Conservation (phyloP, 2,888 invertebrate genomes). For the Melanophora roralis region DNA sequence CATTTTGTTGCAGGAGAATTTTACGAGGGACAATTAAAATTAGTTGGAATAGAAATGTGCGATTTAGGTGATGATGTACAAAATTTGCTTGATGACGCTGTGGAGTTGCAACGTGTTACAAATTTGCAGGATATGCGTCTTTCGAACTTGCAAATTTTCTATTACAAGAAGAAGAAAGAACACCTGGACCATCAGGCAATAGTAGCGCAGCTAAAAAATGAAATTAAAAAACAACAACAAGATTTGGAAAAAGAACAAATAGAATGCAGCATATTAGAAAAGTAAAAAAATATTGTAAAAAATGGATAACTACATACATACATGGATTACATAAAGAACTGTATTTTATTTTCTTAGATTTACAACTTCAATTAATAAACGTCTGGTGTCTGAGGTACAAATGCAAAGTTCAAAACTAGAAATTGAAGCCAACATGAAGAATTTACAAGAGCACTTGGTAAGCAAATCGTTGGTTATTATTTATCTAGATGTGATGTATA, state of each 20-base stretch:
- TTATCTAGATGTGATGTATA: too few relatives aligned
- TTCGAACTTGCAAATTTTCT: conserved; percentile 70
- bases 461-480: too few relatives aligned
- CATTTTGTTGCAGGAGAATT: conserved; percentile 66
- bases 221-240: conserved; percentile 65
- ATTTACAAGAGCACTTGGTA: conserved; percentile 67
- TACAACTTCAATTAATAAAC: conserved; percentile 64
- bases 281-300: conserved; percentile 60
- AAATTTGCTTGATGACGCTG: conserved; percentile 68
- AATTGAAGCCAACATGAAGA: conserved; percentile 67
- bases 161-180: conserved; percentile 68
- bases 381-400: conserved; percentile 66
- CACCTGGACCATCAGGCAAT: conserved; percentile 66
- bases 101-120: conserved; percentile 67
- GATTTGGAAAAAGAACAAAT: conserved; percentile 65
- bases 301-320: too few relatives aligned
- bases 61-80: conserved; percentile 71
- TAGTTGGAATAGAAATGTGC: conserved; percentile 69
- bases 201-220: conserved; percentile 63
- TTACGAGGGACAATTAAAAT: conserved; percentile 70
- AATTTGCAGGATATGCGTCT: conserved; percentile 68
- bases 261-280: conserved; percentile 67
- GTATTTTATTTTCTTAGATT: too few relatives aligned
- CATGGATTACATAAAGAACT: too few relatives aligned
- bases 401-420: conserved; percentile 65